Evolutionary conservation across 2,888 invertebrate species (phyloP), one percentile per base, ranked within the genome.

Genomic region (Oegoconia quadripuncta): DNA sequence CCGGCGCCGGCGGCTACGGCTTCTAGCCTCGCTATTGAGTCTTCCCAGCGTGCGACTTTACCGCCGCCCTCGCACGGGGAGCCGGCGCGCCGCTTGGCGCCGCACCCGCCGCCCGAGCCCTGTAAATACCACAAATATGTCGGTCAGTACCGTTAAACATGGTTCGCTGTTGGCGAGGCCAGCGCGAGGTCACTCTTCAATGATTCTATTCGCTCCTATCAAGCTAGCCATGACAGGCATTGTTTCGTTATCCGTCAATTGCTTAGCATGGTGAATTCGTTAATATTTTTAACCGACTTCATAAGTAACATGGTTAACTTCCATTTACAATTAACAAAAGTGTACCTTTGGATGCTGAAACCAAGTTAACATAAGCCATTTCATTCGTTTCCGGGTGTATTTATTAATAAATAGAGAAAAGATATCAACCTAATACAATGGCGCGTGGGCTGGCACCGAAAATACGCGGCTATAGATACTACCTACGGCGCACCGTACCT

Each of bases 1-100:
- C 90, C 90, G 40, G 90, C 91, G 52, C 91, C 90, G 59, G 90
- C 90, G 58, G 90, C 90, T 65, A 90, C 87, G 48, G 86, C 86
- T 72, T 87, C 87, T 29, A 86, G 73, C 62, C 84, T 67, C 52
- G 87, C 86, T 51, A 87, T 87, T 38, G 84, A 84, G 64, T 87
- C 86, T 57, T 87, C 86, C 86, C 86, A 87, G 74, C 86, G 86
- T 48, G 86, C 86, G 59, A 78, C 82, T 56, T 87, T 87, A 58
- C 86, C 86, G 67, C 86, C 86, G 74, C 76, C 82, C 69, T 82
- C 84, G 74, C 82, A 82, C 76, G 78, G 77, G 63, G 81, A 74
- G 72, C 74, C 74, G 72, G 80, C 79, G 68, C 86, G 86, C 74
- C 86, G 80, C 71, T 86, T 86, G 83, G 74, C 86, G 80, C 84